Evolutionary conservation across 1,140 invertebrate species (phyloP), one percentile per base, ranked within the genome.

Genomic region (Matsumurasca onukii): DNA sequence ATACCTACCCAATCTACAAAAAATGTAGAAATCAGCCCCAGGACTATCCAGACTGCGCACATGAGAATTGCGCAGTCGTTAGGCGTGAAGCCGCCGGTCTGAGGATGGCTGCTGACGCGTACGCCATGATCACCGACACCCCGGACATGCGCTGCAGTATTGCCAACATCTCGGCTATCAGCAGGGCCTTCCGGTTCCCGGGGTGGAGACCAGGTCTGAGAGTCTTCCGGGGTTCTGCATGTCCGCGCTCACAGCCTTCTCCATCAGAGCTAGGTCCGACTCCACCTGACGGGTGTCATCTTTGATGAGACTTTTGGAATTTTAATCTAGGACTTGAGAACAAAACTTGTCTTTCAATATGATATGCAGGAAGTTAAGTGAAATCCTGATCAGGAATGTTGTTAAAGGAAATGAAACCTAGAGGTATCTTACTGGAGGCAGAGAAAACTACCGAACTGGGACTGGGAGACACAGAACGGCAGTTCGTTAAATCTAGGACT

Each of bases 131-230:
- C 1, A 88, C 88, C 61, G 89, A 89, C n/a, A 91, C 86, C 0
- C 91, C 89, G 63, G 86, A 89, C 31, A 92, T 82, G 75, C 92
- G 89, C 77, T 93, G 90, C 25, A 90, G 88, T 3, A 88, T 81
- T 74, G 89, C 88, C 65, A 92, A 79, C 17, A 85, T 79, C 39
- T 88, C 74, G 27, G 86, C 81, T 45, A 92, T 85, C 5, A 85
- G 77, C 5, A 93, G 77, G 0, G 88, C 89, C 69, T 83, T 86
- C 34, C 84, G 79, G 75, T 91, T 89, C 12, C 81, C 85, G 3
- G 80, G 0, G 83, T 82, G 0, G 75, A 78, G 9, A 88, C 77
- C 9, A 90, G 66, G 77, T 73, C 72, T 27, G 73, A 89, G 73
- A 87, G 79, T n/a, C 30, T 51, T 13, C 69, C 66, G 25, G 70